phyloP scores from a whole-genome alignment of 2,797 vertebrate species.

The Vespertilio murinus region DNA sequence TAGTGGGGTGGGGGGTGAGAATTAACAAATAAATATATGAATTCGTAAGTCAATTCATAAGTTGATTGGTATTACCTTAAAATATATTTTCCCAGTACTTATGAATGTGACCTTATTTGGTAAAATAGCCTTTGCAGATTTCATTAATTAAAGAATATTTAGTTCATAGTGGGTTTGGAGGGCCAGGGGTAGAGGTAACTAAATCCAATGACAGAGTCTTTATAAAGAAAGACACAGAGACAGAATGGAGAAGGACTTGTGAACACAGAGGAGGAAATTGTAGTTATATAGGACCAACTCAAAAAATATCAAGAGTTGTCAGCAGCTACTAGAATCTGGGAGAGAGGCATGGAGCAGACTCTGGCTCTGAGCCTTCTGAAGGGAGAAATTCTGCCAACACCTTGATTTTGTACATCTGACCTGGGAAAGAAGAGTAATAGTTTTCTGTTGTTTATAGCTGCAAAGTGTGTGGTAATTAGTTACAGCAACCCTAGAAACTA shows the following conservation, averaged over 20 bases:
- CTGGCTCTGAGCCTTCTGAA: background rate
- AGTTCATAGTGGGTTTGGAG: background rate
- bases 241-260: background rate
- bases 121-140: background rate
- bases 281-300: background rate
- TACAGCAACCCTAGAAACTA: background rate
- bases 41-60: background rate
- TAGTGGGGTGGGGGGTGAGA: background rate
- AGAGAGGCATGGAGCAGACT: background rate
- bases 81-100: background rate
- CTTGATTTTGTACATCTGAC: background rate
- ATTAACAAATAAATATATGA: background rate
- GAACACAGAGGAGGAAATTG: background rate
- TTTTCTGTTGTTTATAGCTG: background rate
- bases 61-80: background rate
- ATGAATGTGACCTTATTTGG: background rate
- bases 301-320: background rate
- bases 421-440: background rate
- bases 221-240: background rate
- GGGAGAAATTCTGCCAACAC: background rate
- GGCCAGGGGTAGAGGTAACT: fast-evolving
- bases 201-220: background rate
- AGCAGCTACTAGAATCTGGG: background rate
- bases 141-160: background rate
- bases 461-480: background rate